Evolutionary conservation across 2,113 vertebrate genomes (phyloP).

Genomic region (Eulemur macaco): DNA sequence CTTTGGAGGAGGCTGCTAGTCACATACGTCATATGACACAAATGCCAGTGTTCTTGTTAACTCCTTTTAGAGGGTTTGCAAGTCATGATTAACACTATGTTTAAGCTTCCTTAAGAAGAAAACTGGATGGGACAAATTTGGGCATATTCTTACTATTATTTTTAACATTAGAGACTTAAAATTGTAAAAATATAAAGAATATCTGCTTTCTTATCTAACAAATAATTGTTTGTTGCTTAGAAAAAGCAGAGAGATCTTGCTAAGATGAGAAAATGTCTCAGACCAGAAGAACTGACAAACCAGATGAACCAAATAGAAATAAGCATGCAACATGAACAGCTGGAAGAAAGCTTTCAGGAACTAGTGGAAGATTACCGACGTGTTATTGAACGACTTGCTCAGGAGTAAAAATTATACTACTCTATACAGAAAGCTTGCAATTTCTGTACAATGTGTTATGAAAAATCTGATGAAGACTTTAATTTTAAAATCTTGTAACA

Average conservation of each 20-base stretch:
- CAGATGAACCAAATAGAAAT: slow-evolving; percentile 98
- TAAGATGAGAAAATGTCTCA: slow-evolving; percentile 97
- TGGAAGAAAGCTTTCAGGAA: slow-evolving; percentile 97
- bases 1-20: not conserved
- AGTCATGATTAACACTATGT: not conserved
- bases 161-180: slow-evolving; percentile 39
- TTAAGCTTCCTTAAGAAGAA: slow-evolving; percentile 37
- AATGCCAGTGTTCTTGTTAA: slow-evolving; percentile 31
- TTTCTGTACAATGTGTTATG: slow-evolving; percentile 81
- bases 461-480: slow-evolving; percentile 81
- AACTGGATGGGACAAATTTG: slow-evolving; percentile 4
- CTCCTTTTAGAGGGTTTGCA: slow-evolving; percentile 11
- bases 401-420: slow-evolving; percentile 86
- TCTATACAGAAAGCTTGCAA: slow-evolving; percentile 68
- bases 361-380: slow-evolving; percentile 94
- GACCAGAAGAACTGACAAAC: slow-evolving; percentile 96
- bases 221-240: slow-evolving; percentile 84
- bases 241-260: slow-evolving; percentile 98
- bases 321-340: slow-evolving; percentile 94
- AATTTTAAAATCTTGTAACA: slow-evolving; percentile 83
- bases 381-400: slow-evolving; percentile 94
- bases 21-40: not conserved
- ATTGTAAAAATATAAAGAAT: not conserved
- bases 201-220: slow-evolving; percentile 53
- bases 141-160: not conserved